Evolutionary conservation across 53 echinoderm and acorn worm genomes (phyloP).

Genomic region (Arbacia lixula): DNA sequence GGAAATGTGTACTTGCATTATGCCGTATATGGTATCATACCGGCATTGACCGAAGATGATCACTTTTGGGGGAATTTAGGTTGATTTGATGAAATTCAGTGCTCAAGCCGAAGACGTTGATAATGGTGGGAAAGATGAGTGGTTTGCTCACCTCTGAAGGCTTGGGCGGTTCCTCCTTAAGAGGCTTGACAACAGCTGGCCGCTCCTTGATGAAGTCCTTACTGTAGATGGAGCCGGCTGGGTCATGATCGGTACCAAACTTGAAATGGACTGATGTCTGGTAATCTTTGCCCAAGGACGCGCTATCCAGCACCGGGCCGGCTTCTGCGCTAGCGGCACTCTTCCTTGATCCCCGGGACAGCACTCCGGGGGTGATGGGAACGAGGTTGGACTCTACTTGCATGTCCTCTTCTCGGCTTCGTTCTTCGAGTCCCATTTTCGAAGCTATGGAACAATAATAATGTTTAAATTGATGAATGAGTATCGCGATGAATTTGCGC

Average conservation of each 20-base stretch:
- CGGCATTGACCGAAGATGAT: no score
- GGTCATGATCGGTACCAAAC: conserved; percentile 89
- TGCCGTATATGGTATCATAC: no score
- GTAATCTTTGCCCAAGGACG: conserved; percentile 75
- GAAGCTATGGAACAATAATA: no score
- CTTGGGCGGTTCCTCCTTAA: conserved; percentile 60
- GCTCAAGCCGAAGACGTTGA: no score
- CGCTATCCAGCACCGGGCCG: conserved; percentile 65
- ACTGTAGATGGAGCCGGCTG: conserved; percentile 78
- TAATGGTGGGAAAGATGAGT: no score
- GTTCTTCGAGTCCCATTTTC: conserved; percentile 13
- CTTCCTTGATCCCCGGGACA: conserved; percentile 36
- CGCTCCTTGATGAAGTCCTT: conserved; percentile 80
- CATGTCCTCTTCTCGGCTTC: background rate
- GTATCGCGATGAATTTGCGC: no score
- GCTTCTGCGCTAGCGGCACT: conserved; percentile 60
- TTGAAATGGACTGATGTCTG: conserved; percentile 95
- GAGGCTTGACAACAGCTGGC: conserved; percentile 42
- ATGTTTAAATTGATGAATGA: background rate
- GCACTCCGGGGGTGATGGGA: conserved; percentile 23
- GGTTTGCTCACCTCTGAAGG: conserved; percentile 76
- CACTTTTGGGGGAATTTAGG: no score
- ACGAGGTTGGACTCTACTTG: background rate
- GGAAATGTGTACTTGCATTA: no score
- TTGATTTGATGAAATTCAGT: no score